These are phyloP conservation scores for Poeciliopsis turrubarensis DNA, from an alignment of 2,113 vertebrate species.

Conservation along the genomic window DNA sequence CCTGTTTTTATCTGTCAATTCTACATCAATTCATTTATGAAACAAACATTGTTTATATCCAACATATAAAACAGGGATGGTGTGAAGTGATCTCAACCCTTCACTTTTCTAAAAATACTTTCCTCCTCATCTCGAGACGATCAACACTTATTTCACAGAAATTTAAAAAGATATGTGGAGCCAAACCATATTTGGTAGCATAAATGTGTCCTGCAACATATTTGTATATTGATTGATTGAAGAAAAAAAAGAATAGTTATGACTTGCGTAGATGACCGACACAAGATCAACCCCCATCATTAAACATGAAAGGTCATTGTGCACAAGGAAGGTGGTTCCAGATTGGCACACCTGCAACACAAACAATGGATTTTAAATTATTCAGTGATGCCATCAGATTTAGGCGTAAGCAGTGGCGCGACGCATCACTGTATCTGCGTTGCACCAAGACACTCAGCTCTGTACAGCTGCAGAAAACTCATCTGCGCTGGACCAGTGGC, in stretches of 20 bases:
- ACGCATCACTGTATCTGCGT: constrained; percentile 18
- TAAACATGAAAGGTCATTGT: background rate
- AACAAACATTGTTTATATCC: no score
- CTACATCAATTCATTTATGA: no score
- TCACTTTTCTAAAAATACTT: no score
- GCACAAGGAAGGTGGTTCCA: background rate
- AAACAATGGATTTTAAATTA: constrained; percentile 1
- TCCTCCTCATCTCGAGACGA: no score
- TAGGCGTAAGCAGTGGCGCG: constrained; percentile 2
- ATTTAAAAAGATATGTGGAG: no score
- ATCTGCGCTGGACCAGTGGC: constrained; percentile 25
- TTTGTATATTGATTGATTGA: background rate
- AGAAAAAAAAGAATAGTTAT: background rate
- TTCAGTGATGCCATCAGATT: constrained; percentile 8
- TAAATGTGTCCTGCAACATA: background rate
- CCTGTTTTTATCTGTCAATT: no score
- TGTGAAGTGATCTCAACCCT: no score
- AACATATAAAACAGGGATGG: no score
- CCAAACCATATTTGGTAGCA: background rate
- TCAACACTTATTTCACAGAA: no score
- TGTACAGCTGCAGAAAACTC: constrained; percentile 42
- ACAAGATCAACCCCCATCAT: background rate
- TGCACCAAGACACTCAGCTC: constrained; percentile 23
- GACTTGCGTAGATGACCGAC: background rate
- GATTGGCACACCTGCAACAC: background rate